phyloP scores from a whole-genome alignment of 2,888 invertebrate species.

The Noctua janthe region DNA sequence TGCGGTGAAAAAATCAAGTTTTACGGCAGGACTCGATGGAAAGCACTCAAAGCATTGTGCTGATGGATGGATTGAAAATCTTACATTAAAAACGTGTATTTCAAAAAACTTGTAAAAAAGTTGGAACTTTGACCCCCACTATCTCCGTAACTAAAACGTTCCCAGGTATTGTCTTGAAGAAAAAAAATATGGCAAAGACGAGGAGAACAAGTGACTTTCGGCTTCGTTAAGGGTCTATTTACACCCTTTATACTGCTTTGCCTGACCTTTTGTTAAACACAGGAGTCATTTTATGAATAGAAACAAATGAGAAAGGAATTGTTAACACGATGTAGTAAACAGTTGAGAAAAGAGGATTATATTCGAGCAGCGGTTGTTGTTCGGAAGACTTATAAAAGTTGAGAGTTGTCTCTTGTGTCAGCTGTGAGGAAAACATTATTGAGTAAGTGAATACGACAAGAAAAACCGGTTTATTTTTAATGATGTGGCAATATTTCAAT shows the following conservation, averaged over 20 bases:
- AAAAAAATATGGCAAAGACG: too few species aligned
- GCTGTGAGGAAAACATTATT: neutral
- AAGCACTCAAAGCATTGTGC: too few species aligned
- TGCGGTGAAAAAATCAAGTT: too few species aligned
- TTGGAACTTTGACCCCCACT: too few species aligned
- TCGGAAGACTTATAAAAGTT: constrained; percentile 10
- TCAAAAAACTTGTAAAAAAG: too few species aligned
- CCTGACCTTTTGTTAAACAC: neutral
- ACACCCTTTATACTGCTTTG: neutral
- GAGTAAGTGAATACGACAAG: neutral
- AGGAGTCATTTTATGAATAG: neutral
- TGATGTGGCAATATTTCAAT: neutral
- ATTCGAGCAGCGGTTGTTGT: constrained; percentile 15
- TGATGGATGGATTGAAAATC: too few species aligned
- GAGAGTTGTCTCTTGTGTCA: constrained; percentile 1
- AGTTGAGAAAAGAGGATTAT: constrained; percentile 3
- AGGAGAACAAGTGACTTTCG: too few species aligned
- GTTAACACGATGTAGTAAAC: constrained; percentile 4
- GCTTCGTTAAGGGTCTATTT: too few species aligned
- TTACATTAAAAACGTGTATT: too few species aligned
- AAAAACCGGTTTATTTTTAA: neutral
- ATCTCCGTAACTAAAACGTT: too few species aligned
- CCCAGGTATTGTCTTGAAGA: too few species aligned
- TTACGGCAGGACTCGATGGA: too few species aligned
- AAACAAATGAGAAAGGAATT: constrained; percentile 18